These are phyloP conservation scores for Andrena hattorfiana DNA, from an alignment of 2,888 invertebrate genomes.

Conservation along the genomic window DNA sequence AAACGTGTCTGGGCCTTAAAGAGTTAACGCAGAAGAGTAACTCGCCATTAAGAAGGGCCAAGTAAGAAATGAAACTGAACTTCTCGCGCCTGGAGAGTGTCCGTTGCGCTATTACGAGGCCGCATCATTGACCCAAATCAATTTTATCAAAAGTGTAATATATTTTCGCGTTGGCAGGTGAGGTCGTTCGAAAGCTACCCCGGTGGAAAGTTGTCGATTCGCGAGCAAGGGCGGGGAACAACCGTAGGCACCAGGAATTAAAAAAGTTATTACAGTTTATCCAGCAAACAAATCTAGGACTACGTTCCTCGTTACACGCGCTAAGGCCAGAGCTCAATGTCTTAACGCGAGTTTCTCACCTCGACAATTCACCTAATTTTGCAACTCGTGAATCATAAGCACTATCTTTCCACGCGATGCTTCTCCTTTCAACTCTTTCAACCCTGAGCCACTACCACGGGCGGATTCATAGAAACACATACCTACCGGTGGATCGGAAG, in stretches of 20 bases:
- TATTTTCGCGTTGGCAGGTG: conserved; percentile 5
- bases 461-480: neutral
- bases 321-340: conserved; percentile 4
- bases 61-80: conserved; percentile 5
- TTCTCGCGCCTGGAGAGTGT: neutral
- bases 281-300: neutral
- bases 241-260: neutral
- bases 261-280: neutral
- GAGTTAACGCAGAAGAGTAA: neutral
- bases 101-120: neutral
- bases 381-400: conserved; percentile 49
- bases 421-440: conserved; percentile 13
- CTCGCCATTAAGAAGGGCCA: neutral
- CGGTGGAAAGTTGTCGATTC: neutral
- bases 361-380: conserved; percentile 45
- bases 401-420: conserved; percentile 37
- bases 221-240: neutral
- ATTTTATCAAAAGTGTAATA: conserved; percentile 16
- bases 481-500: too few relatives aligned
- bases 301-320: neutral
- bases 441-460: neutral
- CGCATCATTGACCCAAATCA: conserved; percentile 9
- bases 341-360: conserved; percentile 26
- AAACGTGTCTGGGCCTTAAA: too few relatives aligned
- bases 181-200: neutral